Base-by-base conservation (phyloP, 2,797 vertebrate genomes). In the Ctenosaura bakeri region DNA sequence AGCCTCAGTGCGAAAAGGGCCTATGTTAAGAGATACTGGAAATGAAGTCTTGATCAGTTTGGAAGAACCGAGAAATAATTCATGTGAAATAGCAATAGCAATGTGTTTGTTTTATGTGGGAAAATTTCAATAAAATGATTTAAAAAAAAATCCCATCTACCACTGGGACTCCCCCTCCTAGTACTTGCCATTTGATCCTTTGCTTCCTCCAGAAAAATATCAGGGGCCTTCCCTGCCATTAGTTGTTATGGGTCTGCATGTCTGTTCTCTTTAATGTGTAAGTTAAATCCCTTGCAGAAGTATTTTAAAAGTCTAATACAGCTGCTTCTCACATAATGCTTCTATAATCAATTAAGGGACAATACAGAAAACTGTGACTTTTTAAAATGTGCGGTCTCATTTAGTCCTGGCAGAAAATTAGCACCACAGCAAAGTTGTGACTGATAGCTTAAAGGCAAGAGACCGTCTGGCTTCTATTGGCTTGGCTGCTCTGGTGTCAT, bases 371-470 rank as follows among this genome's bases (percentile, higher is more conserved):
- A 87, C 35, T 22, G 35, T 26, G 22, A 24, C 0, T 62, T 78
- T 50, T 46, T 38, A 2, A 20, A 18, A 38, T 14, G 32, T 32
- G 32, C 50, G 9, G 50, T 52, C 50, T 52, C 50, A 52, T 52
- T 52, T 52, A 52, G 50, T 52, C 50, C 69, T 88, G 56, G 29
- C 86, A 85, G 92, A 76, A 59, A 90, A 87, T 42, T 14, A 64
- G 90, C 54, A 35, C 62, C 76, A 80, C 85, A 83, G 62, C 69
- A 88, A 82, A 91, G 54, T n/a, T 86, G 59, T 29, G 88, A 66
- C 46, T 85, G 88, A 71, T 32, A 89, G 26, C 52, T 85, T 88
- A 66, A 66, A 66, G 29, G 24, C 8, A 26, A 38, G 73, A 16
- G 71, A 18, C 6, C 59, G 22, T 64, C 76, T 78, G 74, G 76